These are phyloP conservation scores for Drosophila nasuta DNA, from an alignment of 1,140 invertebrate species.

Conservation along the genomic window DNA sequence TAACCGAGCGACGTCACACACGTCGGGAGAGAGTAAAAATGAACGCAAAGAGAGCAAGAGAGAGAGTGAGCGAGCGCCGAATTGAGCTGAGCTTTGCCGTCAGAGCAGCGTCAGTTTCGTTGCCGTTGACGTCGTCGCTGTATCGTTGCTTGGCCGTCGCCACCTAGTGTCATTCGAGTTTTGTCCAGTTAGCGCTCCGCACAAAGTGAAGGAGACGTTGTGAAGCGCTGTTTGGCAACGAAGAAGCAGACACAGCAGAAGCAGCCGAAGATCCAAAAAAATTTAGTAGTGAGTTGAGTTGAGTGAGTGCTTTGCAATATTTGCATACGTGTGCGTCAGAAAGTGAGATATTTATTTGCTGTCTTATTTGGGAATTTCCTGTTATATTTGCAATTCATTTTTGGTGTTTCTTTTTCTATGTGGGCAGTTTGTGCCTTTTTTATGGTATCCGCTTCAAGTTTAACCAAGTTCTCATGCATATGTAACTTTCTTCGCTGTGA, in stretches of 20 bases:
- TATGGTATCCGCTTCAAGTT: slow-evolving; percentile 42
- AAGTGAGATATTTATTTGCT: slow-evolving; percentile 28
- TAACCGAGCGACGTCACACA: slow-evolving; percentile 53
- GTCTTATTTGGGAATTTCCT: slow-evolving; percentile 44
- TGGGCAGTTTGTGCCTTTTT: slow-evolving; percentile 15
- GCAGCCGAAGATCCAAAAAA: slow-evolving; percentile 36
- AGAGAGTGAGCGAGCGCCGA: slow-evolving; percentile 32
- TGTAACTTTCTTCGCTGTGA: slow-evolving; percentile 12
- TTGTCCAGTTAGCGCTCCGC: slow-evolving; percentile 56
- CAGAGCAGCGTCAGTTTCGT: slow-evolving; percentile 2
- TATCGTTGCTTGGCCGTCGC: slow-evolving; percentile 49
- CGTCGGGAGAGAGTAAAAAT: slow-evolving; percentile 17
- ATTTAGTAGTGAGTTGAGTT: slow-evolving; percentile 13
- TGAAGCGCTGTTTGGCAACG: slow-evolving; percentile 27
- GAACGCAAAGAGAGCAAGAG: slow-evolving; percentile 21
- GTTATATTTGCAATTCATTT: slow-evolving; percentile 37
- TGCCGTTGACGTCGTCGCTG: slow-evolving; percentile 7
- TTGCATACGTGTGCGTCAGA: slow-evolving; percentile 79
- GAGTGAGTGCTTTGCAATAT: slow-evolving; percentile 45
- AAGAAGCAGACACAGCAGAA: slow-evolving; percentile 9
- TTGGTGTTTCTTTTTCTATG: slow-evolving; percentile 19
- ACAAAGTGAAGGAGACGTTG: slow-evolving; percentile 32
- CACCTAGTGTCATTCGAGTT: slow-evolving; percentile 64
- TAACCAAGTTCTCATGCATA: neutral
- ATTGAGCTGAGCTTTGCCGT: slow-evolving; percentile 30